A percentile compares a stretch with the other conserved stretches of the same genome.
phyloP scores from a whole-genome alignment of 37 sponge, comb jelly and placozoan species.

The Spongilla lacustris region DNA sequence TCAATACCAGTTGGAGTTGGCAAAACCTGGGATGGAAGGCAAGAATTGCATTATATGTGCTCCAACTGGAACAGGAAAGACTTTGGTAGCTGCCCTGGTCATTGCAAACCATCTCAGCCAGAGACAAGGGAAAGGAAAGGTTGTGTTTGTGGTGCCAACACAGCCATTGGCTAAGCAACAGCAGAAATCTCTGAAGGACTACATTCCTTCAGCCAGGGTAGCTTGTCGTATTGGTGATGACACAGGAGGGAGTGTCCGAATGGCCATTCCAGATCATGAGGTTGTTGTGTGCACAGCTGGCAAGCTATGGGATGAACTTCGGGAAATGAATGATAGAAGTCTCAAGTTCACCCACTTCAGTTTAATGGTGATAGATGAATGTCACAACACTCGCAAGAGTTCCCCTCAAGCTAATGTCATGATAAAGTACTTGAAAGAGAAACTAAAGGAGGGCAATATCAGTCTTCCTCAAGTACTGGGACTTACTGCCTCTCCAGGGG shows the following conservation, averaged over 20 bases:
- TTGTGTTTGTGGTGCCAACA: slow-evolving; percentile 53
- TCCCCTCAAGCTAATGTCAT: slow-evolving; percentile 60
- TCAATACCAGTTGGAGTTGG: slow-evolving; percentile 61
- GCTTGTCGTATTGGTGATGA: slow-evolving; percentile 21
- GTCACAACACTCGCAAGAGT: slow-evolving; percentile 74
- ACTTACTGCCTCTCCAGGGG: slow-evolving; percentile 72
- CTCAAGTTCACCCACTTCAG: slow-evolving; percentile 36
- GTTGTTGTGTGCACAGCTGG: slow-evolving; percentile 74
- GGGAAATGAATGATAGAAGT: slow-evolving; percentile 2
- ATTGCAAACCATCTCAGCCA: slow-evolving; percentile 53
- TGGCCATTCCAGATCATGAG: slow-evolving; percentile 9
- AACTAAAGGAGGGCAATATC: neutral
- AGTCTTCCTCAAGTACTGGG: slow-evolving; percentile 64
- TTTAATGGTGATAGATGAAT: slow-evolving; percentile 87
- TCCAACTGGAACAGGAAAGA: slow-evolving; percentile 74
- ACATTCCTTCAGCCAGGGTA: slow-evolving; percentile 25
- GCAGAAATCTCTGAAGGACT: slow-evolving; percentile 2
- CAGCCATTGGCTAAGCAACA: slow-evolving; percentile 63
- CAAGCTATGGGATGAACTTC: slow-evolving; percentile 32
- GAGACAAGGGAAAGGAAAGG: slow-evolving; percentile 17
- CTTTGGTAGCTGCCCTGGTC: slow-evolving; percentile 51
- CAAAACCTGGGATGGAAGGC: slow-evolving; percentile 59
- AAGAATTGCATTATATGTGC: slow-evolving; percentile 61
- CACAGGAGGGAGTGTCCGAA: neutral
- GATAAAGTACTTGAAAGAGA: slow-evolving; percentile 32